Percentiles rank a stretch among this genome's conserved stretches.
Evolutionary conservation across 2,888 invertebrate species (phyloP).

Genomic region (Nebria salina): DNA sequence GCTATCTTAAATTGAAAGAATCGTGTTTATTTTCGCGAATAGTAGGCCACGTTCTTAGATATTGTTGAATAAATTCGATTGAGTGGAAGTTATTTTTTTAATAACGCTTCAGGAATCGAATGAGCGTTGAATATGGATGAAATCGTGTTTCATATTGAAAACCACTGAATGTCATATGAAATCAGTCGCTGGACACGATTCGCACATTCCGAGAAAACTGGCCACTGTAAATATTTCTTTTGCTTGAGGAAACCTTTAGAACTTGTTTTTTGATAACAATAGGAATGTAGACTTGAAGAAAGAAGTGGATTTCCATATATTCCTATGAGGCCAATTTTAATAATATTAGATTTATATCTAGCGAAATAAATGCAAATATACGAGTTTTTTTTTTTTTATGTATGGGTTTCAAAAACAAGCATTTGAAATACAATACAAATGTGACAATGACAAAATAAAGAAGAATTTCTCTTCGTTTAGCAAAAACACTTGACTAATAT

Average conservation of each 20-base stretch:
- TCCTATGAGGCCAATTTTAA: conserved; percentile 19
- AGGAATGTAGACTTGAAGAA: conserved; percentile 26
- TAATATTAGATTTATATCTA: background rate
- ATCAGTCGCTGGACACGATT: conserved; percentile 21
- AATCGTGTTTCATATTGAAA: conserved; percentile 16
- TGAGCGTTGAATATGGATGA: conserved; percentile 15
- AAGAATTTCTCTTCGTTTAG: background rate
- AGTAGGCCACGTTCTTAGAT: conserved; percentile 7
- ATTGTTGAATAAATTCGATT: conserved; percentile 25
- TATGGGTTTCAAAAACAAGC: background rate
- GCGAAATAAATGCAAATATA: background rate
- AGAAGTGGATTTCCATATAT: conserved; percentile 36
- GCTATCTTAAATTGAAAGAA: conserved; percentile 27
- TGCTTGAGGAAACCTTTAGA: conserved; percentile 27
- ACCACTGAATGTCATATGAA: conserved; percentile 23
- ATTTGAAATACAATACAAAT: background rate
- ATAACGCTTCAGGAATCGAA: conserved; percentile 25
- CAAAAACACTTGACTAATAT: background rate
- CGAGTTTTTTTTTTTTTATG: no score
- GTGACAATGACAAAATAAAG: background rate
- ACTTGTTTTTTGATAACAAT: conserved; percentile 15
- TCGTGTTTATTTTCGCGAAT: conserved; percentile 2
- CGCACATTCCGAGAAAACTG: conserved; percentile 19
- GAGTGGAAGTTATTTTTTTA: conserved; percentile 39
- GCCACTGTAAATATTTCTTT: conserved; percentile 32